Percentiles rank a stretch among this genome's conserved stretches.
Evolutionary conservation across 1,140 invertebrate species (phyloP).

Genomic region (Acromyrmex heyeri): DNA sequence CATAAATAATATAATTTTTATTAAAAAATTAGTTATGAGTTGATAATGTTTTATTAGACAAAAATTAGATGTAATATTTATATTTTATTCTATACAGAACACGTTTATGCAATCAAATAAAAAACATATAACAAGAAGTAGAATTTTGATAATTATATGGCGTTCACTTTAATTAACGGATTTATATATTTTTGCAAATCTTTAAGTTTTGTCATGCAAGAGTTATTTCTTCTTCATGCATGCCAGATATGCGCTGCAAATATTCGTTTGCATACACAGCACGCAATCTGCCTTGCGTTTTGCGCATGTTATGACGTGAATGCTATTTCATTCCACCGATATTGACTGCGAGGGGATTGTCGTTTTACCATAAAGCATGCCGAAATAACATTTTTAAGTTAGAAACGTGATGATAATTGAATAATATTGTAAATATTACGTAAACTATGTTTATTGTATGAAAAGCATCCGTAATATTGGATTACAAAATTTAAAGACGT

Average conservation of each 20-base stretch:
- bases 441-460: background rate
- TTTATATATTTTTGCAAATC: slow-evolving; percentile 28
- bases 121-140: background rate
- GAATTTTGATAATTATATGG: background rate
- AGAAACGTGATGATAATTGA: background rate
- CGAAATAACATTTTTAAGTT: slow-evolving; percentile 27
- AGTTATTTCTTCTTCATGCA: slow-evolving; percentile 42
- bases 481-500: background rate
- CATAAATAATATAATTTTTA: slow-evolving; percentile 17
- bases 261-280: slow-evolving; percentile 52
- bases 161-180: slow-evolving; percentile 11
- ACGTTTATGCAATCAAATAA: too few species aligned
- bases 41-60: background rate
- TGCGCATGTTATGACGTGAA: slow-evolving; percentile 43
- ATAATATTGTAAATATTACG: background rate
- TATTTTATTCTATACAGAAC: background rate
- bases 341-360: slow-evolving; percentile 61
- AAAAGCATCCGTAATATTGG: background rate
- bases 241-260: slow-evolving; percentile 56
- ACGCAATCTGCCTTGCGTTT: slow-evolving; percentile 64
- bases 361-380: slow-evolving; percentile 21
- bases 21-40: background rate
- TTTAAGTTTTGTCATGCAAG: slow-evolving; percentile 18
- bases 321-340: slow-evolving; percentile 63
- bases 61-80: background rate